These are phyloP conservation scores for Chaetura pelagica DNA, from an alignment of 2,113 vertebrate species.

Conservation along the genomic window DNA sequence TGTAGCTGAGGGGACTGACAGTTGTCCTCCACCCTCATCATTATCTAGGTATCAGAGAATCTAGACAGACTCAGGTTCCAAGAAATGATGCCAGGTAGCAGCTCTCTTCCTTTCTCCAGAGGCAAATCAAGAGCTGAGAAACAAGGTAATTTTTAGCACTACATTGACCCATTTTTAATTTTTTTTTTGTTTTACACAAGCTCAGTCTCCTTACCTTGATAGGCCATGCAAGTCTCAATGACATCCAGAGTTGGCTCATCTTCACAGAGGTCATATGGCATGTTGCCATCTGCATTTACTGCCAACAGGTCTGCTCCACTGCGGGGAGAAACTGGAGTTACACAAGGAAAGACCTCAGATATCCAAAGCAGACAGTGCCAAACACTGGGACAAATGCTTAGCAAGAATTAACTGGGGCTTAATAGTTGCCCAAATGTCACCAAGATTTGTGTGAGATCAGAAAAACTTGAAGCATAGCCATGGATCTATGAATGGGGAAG, in stretches of 20 bases:
- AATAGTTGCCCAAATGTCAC: background rate
- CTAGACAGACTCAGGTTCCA: background rate
- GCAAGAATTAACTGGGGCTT: background rate
- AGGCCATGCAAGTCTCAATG: conserved; percentile 97
- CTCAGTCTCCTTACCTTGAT: conserved; percentile 84
- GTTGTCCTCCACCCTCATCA: background rate
- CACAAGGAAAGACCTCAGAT: background rate
- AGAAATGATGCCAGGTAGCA: background rate
- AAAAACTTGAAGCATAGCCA: background rate
- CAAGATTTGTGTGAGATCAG: background rate
- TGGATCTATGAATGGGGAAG: background rate
- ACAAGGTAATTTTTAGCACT: conserved; percentile 22
- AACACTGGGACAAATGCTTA: background rate
- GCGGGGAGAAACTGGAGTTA: conserved; percentile 9
- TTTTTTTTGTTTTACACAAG: background rate
- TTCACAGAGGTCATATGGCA: conserved; percentile 98
- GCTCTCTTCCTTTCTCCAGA: background rate
- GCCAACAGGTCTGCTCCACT: conserved; percentile 93
- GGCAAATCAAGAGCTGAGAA: background rate
- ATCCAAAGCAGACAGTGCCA: background rate
- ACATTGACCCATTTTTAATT: background rate
- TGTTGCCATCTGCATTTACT: conserved; percentile 96
- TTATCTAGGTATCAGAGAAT: background rate
- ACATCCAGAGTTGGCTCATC: conserved; percentile 96
- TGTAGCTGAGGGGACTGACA: background rate